These are phyloP conservation scores for Drosophila neoperkinsi DNA, from an alignment of 2,888 invertebrate genomes.

Conservation along the genomic window DNA sequence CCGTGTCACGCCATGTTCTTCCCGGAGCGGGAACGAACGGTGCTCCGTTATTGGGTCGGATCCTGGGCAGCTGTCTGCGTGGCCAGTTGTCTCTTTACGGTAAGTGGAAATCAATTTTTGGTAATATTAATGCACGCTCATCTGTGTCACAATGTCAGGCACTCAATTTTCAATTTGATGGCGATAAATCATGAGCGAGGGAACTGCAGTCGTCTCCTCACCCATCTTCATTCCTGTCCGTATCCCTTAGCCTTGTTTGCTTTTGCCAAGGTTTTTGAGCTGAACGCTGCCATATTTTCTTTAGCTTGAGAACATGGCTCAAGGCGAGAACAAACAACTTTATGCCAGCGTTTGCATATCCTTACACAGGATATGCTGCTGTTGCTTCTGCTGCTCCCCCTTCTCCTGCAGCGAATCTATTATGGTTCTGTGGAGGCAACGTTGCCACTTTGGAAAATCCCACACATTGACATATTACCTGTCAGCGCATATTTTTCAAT, in stretches of 20 bases:
- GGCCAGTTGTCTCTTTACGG: conserved; percentile 95
- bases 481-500: conserved; percentile 81
- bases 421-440: conserved; percentile 50
- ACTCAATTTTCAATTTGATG: conserved; percentile 73
- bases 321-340: conserved; percentile 55
- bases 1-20: conserved; percentile 98
- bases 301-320: conserved; percentile 60
- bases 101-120: conserved; percentile 56
- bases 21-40: conserved; percentile 91
- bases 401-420: conserved; percentile 55
- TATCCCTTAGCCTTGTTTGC: conserved; percentile 2
- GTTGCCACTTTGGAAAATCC: conserved; percentile 75
- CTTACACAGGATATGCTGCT: conserved; percentile 13
- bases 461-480: conserved; percentile 82
- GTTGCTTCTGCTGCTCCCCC: neutral
- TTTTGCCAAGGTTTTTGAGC: conserved; percentile 20
- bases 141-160: conserved; percentile 53
- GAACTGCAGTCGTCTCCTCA: conserved; percentile 35
- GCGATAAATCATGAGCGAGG: conserved; percentile 62
- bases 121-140: conserved; percentile 41
- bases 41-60: conserved; percentile 96
- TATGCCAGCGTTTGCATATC: conserved; percentile 47
- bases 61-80: conserved; percentile 96
- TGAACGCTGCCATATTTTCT: conserved; percentile 76
- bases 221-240: neutral